phyloP scores from a whole-genome alignment of 2,113 vertebrate genomes.

The Castor canadensis region DNA sequence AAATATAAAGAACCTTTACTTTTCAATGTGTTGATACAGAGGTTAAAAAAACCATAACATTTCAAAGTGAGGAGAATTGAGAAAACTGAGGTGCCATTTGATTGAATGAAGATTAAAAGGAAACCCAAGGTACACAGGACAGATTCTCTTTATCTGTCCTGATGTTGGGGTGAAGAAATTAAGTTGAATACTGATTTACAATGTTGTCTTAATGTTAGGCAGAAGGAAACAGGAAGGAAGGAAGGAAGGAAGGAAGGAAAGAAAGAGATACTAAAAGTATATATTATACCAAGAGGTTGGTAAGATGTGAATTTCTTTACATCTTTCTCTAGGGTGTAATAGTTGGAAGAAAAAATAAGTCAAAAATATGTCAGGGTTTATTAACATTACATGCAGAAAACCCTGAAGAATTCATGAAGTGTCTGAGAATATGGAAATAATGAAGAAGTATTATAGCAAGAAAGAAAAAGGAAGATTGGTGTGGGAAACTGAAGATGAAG shows the following conservation, averaged over 20 bases:
- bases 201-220: conserved; percentile 59
- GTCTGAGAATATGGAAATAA: conserved; percentile 60
- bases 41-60: conserved; percentile 33
- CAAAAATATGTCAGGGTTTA: conserved; percentile 30
- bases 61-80: neutral
- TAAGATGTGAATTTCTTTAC: neutral
- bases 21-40: conserved; percentile 36
- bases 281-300: neutral
- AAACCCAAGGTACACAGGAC: conserved; percentile 50
- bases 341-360: conserved; percentile 55
- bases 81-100: conserved; percentile 36
- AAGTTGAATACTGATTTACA: conserved; percentile 83
- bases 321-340: neutral
- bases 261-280: neutral
- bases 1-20: neutral
- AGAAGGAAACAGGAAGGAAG: neutral
- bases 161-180: conserved; percentile 71
- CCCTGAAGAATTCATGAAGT: conserved; percentile 59
- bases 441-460: conserved; percentile 64
- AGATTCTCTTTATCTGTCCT: conserved; percentile 69
- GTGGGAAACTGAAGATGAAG: conserved; percentile 60
- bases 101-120: conserved; percentile 56
- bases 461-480: conserved; percentile 39
- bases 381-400: conserved; percentile 52
- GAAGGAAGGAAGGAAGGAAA: neutral